These are phyloP conservation scores for Lutjanus argentimaculatus DNA, from an alignment of 2,797 vertebrate genomes.

Conservation along the genomic window DNA sequence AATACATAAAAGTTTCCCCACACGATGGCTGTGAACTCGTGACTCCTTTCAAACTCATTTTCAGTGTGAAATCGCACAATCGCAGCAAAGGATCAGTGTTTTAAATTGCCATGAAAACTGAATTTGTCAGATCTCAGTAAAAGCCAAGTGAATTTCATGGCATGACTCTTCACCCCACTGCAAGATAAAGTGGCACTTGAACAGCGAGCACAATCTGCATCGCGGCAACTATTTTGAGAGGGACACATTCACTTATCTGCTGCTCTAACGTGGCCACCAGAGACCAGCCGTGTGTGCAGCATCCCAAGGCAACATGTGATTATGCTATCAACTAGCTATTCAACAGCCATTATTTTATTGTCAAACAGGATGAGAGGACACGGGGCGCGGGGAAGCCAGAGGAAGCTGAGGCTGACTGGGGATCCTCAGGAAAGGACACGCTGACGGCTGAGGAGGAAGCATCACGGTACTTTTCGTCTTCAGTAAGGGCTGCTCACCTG, in stretches of 20 bases:
- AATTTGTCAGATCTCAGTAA: constrained; percentile 41
- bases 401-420: constrained; percentile 9
- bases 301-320: constrained; percentile 65
- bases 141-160: constrained; percentile 43
- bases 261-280: constrained; percentile 22
- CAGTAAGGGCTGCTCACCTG: constrained; percentile 45
- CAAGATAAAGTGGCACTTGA: constrained; percentile 40
- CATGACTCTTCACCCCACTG: constrained; percentile 24
- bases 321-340: constrained; percentile 64
- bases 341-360: constrained; percentile 70
- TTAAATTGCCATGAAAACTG: constrained; percentile 30
- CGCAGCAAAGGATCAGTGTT: background rate
- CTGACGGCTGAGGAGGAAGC: constrained; percentile 29
- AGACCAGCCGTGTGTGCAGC: constrained; percentile 41
- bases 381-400: background rate
- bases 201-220: constrained; percentile 39
- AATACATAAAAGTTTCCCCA: constrained; percentile 12
- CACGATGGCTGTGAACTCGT: constrained; percentile 31
- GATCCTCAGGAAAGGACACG: background rate
- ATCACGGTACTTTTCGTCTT: background rate
- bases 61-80: constrained; percentile 4
- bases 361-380: constrained; percentile 54
- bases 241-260: constrained; percentile 47
- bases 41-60: constrained; percentile 24
- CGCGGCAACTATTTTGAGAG: constrained; percentile 34